These are phyloP conservation scores for Bruchidius siliquastri DNA, from an alignment of 2,888 invertebrate species.

Conservation along the genomic window DNA sequence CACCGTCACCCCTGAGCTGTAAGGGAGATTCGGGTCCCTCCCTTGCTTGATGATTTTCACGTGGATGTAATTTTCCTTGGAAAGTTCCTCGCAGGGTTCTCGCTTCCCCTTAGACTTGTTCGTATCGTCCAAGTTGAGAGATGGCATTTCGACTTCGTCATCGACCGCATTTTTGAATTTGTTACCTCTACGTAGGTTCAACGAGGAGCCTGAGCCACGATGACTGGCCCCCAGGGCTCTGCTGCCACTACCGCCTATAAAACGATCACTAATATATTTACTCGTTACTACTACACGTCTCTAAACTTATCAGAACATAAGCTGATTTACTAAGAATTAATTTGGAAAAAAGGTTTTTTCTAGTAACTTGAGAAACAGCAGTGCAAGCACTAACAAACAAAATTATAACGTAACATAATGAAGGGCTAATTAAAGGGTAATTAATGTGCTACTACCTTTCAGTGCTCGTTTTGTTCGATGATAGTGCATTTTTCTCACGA, in stretches of 20 bases:
- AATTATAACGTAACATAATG: too few species aligned
- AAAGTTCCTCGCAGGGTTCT: constrained; percentile 64
- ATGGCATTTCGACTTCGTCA: constrained; percentile 26
- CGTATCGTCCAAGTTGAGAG: constrained; percentile 28
- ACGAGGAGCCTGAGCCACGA: constrained; percentile 34
- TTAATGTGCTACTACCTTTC: constrained; percentile 1
- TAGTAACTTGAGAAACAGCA: too few species aligned
- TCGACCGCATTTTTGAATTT: constrained; percentile 28
- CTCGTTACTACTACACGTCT: too few species aligned
- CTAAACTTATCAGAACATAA: too few species aligned
- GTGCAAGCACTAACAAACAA: too few species aligned
- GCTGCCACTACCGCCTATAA: constrained; percentile 34
- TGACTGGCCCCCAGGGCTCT: constrained; percentile 38
- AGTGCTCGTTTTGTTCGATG: background rate
- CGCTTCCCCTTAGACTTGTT: constrained; percentile 43
- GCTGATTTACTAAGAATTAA: too few species aligned
- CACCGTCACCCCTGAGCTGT: constrained; percentile 72
- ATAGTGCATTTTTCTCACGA: background rate
- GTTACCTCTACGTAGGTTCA: constrained; percentile 35
- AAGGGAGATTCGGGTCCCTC: constrained; percentile 65
- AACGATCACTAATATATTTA: too few species aligned
- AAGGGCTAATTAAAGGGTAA: too few species aligned
- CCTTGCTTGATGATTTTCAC: constrained; percentile 69
- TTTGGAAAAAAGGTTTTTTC: too few species aligned
- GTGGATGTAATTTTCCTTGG: constrained; percentile 61